phyloP scores from a whole-genome alignment of 2,113 vertebrate genomes.

The Progne subis region DNA sequence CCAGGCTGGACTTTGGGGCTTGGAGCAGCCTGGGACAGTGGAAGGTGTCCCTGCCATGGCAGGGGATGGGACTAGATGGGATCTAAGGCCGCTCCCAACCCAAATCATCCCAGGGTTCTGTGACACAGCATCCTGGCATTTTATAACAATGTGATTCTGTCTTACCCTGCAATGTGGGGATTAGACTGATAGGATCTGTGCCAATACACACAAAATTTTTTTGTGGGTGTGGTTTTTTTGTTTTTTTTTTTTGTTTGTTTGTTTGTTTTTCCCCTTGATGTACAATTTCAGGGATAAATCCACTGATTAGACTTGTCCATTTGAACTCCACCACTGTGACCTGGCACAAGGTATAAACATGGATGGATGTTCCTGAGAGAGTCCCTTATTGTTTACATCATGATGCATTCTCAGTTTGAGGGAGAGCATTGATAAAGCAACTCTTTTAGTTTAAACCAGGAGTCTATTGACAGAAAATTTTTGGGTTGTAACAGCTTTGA shows the following conservation, averaged over 20 bases:
- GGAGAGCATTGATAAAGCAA: neutral
- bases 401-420: neutral
- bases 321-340: neutral
- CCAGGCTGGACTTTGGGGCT: neutral
- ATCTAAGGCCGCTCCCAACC: too few relatives aligned
- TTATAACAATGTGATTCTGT: neutral
- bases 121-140: neutral
- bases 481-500: neutral
- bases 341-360: neutral
- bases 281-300: neutral
- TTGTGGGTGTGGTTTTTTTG: too few relatives aligned
- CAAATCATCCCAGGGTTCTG: neutral
- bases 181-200: neutral
- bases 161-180: neutral
- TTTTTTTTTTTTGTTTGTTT: neutral
- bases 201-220: neutral
- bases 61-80: neutral
- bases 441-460: neutral
- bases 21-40: neutral
- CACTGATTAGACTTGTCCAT: neutral
- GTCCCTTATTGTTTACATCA: neutral
- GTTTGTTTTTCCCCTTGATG: too few relatives aligned
- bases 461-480: neutral
- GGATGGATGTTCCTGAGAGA: neutral
- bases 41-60: neutral